Base-by-base conservation (phyloP, 2,888 invertebrate genomes). In the Tetheella fluctuosa region DNA sequence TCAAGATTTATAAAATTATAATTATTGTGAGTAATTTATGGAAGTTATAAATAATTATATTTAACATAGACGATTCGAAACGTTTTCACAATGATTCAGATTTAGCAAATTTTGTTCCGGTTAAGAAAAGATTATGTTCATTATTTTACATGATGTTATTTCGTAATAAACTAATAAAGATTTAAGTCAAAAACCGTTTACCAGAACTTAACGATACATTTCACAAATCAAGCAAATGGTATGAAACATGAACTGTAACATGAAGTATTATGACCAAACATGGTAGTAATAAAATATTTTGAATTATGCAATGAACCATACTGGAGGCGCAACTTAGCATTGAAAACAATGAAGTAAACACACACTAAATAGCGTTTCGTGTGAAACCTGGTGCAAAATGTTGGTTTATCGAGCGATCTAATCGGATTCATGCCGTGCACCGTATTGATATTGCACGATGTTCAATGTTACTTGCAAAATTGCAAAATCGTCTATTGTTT, bases 351-450 rank as follows among this genome's bases (percentile, higher is more conserved):
- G 81, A 81, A 78, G 74, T 72, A 71, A 80, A 73, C 73, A 76
- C 73, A 76, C 63, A 57, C 61, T 66, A 52, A 67, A 66, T 69
- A 78, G 69, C 71, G 77, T 78, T 79, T 79, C 81, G 82, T 84
- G 83, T 79, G 83, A 85, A 84, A 72, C 76, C 73, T 68, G 68
- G 74, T 74, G 77, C 76, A 64, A 69, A 68, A 60, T 66, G 70
- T 69, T 65, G 72, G 73, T 82, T 83, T 85, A 86, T 87, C 85
- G 76, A 73, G 64, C 65, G 79, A 86, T 84, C 84, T 86, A 84
- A 87, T 88, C 85, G 74, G 75, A 77, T 78, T 77, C 81, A 68
- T 77, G 68, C 73, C 69, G 67, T 75, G 80, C 77, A 74, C 74
- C 61, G 80, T 79, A 80, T 83, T 80, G 83, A 84, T 84, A 83